Evolutionary conservation across 2,888 invertebrate species (phyloP).

Genomic region (Hydrotaea diabolus): DNA sequence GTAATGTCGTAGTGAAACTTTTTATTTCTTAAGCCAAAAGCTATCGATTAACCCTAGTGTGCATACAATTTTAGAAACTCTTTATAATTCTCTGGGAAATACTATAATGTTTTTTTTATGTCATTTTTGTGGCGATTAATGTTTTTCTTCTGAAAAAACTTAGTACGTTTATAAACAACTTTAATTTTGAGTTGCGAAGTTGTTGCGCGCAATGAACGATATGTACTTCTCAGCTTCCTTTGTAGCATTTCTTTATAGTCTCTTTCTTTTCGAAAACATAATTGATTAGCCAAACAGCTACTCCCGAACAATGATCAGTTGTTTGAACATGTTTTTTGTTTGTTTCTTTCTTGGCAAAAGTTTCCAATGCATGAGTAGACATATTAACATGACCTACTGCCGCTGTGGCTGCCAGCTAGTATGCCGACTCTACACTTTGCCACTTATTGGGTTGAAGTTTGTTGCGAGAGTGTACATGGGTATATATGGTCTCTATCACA

Average conservation of each 20-base stretch:
- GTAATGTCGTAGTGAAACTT: no score
- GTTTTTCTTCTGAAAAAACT: background rate
- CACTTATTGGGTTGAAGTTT: background rate
- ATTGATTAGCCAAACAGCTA: slow-evolving; percentile 12
- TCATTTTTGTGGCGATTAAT: no score
- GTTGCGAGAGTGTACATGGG: background rate
- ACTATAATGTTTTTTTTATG: no score
- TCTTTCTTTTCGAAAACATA: background rate
- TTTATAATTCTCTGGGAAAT: no score
- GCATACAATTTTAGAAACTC: no score
- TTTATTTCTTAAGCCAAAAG: no score
- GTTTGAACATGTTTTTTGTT: background rate
- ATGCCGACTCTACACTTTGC: slow-evolving; percentile 2
- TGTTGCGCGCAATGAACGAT: background rate
- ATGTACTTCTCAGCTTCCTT: background rate
- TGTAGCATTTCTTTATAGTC: background rate
- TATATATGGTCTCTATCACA: background rate
- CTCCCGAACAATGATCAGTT: slow-evolving; percentile 7
- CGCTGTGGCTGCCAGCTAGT: background rate
- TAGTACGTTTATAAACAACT: no score
- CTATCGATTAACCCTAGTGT: no score
- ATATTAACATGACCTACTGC: background rate
- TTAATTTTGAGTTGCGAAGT: background rate
- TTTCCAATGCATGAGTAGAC: background rate
- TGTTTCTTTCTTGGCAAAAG: background rate